Base-by-base conservation (phyloP, 2,113 vertebrate species). In the Oenanthe oenanthe region DNA sequence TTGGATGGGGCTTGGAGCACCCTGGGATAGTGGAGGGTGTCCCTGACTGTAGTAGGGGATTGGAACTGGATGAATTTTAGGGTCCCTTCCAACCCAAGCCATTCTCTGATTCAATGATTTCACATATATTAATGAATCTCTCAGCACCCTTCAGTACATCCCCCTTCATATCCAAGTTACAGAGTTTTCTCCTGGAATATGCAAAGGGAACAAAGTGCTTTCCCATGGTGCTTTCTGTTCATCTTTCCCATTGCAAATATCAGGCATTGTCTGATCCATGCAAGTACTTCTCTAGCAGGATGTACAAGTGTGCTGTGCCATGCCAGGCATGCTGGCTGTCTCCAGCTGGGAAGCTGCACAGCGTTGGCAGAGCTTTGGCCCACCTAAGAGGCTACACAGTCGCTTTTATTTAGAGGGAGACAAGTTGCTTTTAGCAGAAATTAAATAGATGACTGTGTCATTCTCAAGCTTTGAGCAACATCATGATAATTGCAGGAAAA, bases 61-160 rank as follows among this genome's bases (percentile, higher is more conserved):
- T 40, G 70, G n/a, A 47, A 40, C n/a, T 47, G 61, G 19, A 3
- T 67, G 9, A 53, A 20, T 21, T 74, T 40, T 12, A 25, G 40
- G 51, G 18, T 17, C 7, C n/a, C 16, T 53, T 67, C n/a, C 61
- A 47, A 26, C n/a, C 28, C 61, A 67, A 53, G 31, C n/a, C 45
- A 7, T 29, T 67, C 38, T 12, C 0, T 70, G 36, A 16, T 51
- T 88, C 67, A 29, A 0, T 70, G 50, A 36, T 80, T 66, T 67
- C 57, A 28, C 1, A 0, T 10, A 3, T 2, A 9, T 7, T 61
- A 16, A 48, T 57, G 20, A 56, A 7, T 34, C 61, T 65, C 42
- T 74, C 25, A 51, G 51, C 45, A 50, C 24, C 20, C 22, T 87
- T 61, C 22, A 42, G 22, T 16, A 36, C 34, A 31, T 86, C 29